phyloP scores from a whole-genome alignment of 2,888 invertebrate genomes.

The Cryptocheilus praepositus region DNA sequence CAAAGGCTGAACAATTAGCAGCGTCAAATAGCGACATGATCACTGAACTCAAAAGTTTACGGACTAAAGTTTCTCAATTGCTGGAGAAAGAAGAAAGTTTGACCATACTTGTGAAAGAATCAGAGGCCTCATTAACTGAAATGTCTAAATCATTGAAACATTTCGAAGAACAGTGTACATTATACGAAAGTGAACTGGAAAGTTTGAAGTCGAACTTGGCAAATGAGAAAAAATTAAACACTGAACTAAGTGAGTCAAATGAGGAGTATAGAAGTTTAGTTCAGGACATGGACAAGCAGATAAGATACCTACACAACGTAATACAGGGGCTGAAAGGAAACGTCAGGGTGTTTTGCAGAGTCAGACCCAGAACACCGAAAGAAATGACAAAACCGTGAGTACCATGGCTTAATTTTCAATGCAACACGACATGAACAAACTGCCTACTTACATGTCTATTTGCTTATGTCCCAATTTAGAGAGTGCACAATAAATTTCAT shows the following conservation, averaged over 20 bases:
- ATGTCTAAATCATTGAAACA: slow-evolving; percentile 63
- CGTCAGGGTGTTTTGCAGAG: slow-evolving; percentile 87
- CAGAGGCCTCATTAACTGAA: slow-evolving; percentile 74
- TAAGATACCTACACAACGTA: slow-evolving; percentile 81
- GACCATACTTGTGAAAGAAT: slow-evolving; percentile 66
- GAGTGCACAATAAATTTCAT: slow-evolving; percentile 78
- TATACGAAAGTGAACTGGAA: slow-evolving; percentile 65
- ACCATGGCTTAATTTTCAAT: neutral
- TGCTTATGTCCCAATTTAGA: slow-evolving; percentile 38
- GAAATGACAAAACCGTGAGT: slow-evolving; percentile 77
- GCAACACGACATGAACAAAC: too few relatives aligned
- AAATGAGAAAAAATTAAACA: slow-evolving; percentile 38
- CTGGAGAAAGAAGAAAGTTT: slow-evolving; percentile 71
- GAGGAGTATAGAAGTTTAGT: slow-evolving; percentile 77
- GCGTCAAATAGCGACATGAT: slow-evolving; percentile 74
- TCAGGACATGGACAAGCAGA: slow-evolving; percentile 76
- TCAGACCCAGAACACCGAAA: slow-evolving; percentile 81
- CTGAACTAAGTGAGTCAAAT: slow-evolving; percentile 63
- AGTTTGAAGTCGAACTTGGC: slow-evolving; percentile 65
- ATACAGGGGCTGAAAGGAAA: slow-evolving; percentile 88
- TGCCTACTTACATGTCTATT: neutral
- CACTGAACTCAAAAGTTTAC: slow-evolving; percentile 79
- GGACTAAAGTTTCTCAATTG: slow-evolving; percentile 76
- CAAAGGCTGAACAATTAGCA: slow-evolving; percentile 57
- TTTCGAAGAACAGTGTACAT: slow-evolving; percentile 76